Percentiles rank a stretch among this genome's conserved stretches.
phyloP scores from a whole-genome alignment of 2,888 invertebrate species.

The Brachypterus glaber region DNA sequence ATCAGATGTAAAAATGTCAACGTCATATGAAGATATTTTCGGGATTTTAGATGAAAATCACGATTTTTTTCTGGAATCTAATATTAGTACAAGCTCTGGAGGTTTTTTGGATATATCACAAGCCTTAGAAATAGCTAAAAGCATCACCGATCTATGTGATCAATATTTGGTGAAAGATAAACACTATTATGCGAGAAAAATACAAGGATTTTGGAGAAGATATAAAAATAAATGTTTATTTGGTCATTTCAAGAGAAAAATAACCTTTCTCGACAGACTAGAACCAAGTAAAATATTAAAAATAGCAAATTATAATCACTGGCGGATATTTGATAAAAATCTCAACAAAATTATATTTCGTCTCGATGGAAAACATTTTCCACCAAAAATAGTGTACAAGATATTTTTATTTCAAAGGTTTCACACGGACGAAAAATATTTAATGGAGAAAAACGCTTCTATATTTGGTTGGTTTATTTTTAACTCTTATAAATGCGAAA shows the following conservation, averaged over 20 bases:
- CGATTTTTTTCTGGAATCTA: conserved; percentile 4
- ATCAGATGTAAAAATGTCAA: conserved; percentile 12
- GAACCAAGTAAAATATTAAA: conserved; percentile 21
- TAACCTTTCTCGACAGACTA: conserved; percentile 16
- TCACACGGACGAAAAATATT: not conserved
- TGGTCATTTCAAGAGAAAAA: conserved; percentile 14
- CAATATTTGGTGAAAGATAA: conserved; percentile 8
- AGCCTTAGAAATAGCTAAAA: too few relatives aligned
- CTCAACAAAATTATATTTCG: conserved; percentile 24
- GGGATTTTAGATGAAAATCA: conserved; percentile 20
- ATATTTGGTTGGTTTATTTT: conserved; percentile 13
- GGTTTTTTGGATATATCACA: too few relatives aligned
- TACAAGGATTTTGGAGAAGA: conserved; percentile 20
- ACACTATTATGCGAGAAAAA: conserved; percentile 15
- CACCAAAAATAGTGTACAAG: conserved; percentile 30
- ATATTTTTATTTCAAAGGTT: conserved; percentile 10
- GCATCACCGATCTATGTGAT: conserved; percentile 17
- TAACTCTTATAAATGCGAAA: conserved; percentile 16
- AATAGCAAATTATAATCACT: conserved; percentile 16
- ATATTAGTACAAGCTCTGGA: too few relatives aligned
- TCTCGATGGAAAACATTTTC: conserved; percentile 27
- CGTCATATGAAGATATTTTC: conserved; percentile 18
- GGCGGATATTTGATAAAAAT: conserved; percentile 24
- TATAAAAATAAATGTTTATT: conserved; percentile 19
- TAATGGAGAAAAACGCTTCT: not conserved